Conservation (phyloP, 2,888 invertebrate genomes). For the Hydropsyche betteni region DNA sequence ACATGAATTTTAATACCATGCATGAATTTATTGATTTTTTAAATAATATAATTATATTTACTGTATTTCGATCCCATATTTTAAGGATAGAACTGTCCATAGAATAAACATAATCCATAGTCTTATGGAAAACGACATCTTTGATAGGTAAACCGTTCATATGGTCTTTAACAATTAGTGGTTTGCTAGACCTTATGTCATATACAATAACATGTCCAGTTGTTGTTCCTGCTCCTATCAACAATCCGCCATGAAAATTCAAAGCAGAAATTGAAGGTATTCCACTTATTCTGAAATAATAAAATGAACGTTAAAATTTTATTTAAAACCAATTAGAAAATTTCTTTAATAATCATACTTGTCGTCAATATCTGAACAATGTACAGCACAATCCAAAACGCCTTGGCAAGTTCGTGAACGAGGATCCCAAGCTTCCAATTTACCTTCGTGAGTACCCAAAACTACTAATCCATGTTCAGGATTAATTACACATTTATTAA, state of each 20-base stretch:
- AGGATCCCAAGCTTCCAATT: constrained; percentile 97
- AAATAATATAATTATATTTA: constrained; percentile 57
- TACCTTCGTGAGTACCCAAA: constrained; percentile 89
- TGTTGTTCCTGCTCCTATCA: constrained; percentile 90
- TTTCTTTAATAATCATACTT: constrained; percentile 55
- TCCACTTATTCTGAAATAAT: constrained; percentile 66
- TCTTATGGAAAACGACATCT: constrained; percentile 83
- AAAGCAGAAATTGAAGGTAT: constrained; percentile 82
- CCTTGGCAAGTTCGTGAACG: constrained; percentile 80
- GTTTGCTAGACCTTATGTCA: constrained; percentile 92
- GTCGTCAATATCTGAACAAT: constrained; percentile 66
- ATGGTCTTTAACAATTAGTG: constrained; percentile 92
- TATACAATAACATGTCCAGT: constrained; percentile 95
- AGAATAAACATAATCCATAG: constrained; percentile 84
- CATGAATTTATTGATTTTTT: neutral
- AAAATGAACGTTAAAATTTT: constrained; percentile 14
- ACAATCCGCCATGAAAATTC: constrained; percentile 78
- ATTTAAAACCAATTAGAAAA: neutral
- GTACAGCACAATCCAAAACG: constrained; percentile 83
- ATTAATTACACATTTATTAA: constrained; percentile 88
- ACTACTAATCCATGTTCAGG: constrained; percentile 87
- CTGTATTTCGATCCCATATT: constrained; percentile 89
- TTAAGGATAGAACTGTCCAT: constrained; percentile 90
- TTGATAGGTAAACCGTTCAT: constrained; percentile 93
- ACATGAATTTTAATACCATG: constrained; percentile 29